These are phyloP conservation scores for Calosoma granatense DNA, from an alignment of 1,140 invertebrate genomes.

Conservation along the genomic window DNA sequence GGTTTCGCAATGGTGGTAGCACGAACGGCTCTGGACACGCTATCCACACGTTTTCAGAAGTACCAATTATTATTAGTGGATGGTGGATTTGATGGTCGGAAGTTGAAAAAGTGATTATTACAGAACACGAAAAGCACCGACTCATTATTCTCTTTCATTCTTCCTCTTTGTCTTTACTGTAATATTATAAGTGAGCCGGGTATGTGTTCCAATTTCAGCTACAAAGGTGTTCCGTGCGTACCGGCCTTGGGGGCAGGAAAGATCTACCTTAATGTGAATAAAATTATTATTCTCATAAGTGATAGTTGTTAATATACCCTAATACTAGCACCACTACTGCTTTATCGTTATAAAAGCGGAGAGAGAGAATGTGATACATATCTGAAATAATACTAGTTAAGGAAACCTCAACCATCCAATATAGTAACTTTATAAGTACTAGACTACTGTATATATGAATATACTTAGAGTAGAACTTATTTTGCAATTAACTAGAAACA, in stretches of 20 bases:
- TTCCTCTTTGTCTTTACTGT: not conserved
- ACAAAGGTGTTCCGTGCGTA: not conserved
- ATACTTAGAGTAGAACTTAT: too few relatives aligned
- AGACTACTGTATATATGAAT: too few relatives aligned
- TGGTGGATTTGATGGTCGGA: constrained; percentile 1
- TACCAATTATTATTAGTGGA: constrained; percentile 8
- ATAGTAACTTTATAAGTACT: too few relatives aligned
- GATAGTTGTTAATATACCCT: not conserved
- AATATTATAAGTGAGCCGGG: too few relatives aligned
- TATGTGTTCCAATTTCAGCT: not conserved
- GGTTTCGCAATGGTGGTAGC: too few relatives aligned
- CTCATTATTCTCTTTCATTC: constrained; percentile 1
- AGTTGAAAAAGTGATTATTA: constrained; percentile 8
- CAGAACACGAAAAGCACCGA: not conserved
- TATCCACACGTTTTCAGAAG: constrained; percentile 6
- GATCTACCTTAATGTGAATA: not conserved
- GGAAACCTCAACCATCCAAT: too few relatives aligned
- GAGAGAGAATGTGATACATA: too few relatives aligned
- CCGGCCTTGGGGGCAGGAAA: not conserved
- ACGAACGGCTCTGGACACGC: not conserved
- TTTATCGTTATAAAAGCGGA: too few relatives aligned
- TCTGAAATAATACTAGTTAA: too few relatives aligned
- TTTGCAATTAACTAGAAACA: not conserved
- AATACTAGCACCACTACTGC: too few relatives aligned
- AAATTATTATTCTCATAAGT: not conserved